These are phyloP conservation scores for Chamaetylas fuelleborni DNA, from an alignment of 2,113 vertebrate species.

Conservation along the genomic window DNA sequence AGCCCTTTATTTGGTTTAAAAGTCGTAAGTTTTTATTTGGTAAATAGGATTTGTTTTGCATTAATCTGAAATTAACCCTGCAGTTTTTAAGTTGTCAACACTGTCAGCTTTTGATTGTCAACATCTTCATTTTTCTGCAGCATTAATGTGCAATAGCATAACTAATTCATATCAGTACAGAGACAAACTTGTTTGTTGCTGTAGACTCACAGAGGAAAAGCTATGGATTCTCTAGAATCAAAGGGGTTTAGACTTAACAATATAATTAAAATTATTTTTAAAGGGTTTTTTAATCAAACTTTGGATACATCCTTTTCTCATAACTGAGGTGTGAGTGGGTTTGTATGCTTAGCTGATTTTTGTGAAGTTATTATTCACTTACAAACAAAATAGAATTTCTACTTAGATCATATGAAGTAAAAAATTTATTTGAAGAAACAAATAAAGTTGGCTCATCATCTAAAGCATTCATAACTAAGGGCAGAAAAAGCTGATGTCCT, in stretches of 20 bases:
- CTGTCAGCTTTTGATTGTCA: background rate
- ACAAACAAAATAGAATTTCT: background rate
- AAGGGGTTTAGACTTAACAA: background rate
- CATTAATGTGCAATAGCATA: background rate
- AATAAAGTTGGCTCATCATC: background rate
- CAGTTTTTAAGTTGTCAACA: background rate
- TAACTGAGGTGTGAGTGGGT: background rate
- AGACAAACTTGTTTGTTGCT: background rate
- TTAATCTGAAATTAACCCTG: background rate
- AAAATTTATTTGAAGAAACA: background rate
- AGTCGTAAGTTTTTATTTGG: background rate
- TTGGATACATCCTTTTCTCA: background rate
- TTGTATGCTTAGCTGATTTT: background rate
- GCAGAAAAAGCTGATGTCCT: background rate
- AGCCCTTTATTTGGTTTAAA: background rate
- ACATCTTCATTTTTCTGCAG: background rate
- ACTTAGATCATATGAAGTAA: background rate
- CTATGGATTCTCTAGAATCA: background rate
- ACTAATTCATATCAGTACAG: background rate
- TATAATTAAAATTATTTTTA: background rate
- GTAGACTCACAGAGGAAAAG: background rate
- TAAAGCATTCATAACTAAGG: background rate
- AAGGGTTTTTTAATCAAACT: background rate
- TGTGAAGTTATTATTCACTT: background rate
- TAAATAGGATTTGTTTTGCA: background rate